Conservation (phyloP, 2,797 vertebrate genomes). For the Neosilurus mollespiculum region DNA sequence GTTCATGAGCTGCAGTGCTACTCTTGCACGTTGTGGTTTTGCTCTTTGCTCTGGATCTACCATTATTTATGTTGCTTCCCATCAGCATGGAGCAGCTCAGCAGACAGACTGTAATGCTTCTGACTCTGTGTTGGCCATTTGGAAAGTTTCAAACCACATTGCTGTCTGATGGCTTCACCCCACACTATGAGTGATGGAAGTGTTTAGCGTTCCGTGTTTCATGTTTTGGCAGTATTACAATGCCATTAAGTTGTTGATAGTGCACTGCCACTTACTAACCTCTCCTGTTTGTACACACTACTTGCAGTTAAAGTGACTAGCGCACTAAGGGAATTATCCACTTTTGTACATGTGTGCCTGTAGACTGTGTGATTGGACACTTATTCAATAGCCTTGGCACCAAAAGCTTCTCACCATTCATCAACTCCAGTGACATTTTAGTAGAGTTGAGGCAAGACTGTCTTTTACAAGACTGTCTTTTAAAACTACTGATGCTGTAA, state of each 20-base stretch:
- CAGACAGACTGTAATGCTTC: background rate
- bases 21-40: too few relatives aligned
- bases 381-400: background rate
- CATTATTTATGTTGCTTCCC: too few relatives aligned
- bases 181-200: background rate
- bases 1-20: too few relatives aligned
- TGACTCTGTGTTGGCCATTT: background rate
- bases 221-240: background rate
- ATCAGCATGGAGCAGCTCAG: background rate
- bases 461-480: background rate
- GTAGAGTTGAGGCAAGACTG: background rate
- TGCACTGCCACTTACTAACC: background rate
- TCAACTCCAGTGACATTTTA: background rate
- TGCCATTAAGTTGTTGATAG: background rate
- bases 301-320: background rate
- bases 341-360: background rate
- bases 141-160: background rate
- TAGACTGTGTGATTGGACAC: background rate
- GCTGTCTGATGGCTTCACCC: background rate
- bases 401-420: background rate
- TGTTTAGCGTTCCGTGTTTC: background rate
- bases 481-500: background rate
- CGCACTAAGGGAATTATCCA: background rate
- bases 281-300: background rate
- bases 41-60: too few relatives aligned